Percentiles rank a stretch among this genome's conserved stretches.
These are phyloP conservation scores for Alosa alosa DNA, from an alignment of 2,113 vertebrate genomes.

Conservation along the genomic window DNA sequence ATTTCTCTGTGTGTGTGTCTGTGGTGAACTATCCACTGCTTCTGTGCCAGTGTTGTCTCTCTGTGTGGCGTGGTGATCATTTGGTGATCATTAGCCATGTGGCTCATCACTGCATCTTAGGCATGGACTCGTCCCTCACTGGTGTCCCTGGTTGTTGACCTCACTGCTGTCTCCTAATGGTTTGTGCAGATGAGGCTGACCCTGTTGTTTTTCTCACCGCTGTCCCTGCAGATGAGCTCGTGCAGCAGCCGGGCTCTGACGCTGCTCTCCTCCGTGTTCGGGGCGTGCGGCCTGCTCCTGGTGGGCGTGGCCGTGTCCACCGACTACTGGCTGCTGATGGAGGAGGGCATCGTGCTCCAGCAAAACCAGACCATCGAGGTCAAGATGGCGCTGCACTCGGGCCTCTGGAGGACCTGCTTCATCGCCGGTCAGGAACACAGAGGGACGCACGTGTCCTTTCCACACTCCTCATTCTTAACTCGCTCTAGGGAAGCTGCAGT, in stretches of 20 bases:
- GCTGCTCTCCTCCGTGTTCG: constrained; percentile 90
- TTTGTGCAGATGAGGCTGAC: neutral
- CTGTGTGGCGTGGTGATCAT: neutral
- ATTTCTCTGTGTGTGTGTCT: neutral
- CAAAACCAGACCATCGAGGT: constrained; percentile 91
- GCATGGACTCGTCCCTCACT: neutral
- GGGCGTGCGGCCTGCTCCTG: constrained; percentile 85
- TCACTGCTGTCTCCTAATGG: neutral
- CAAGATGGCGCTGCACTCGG: constrained; percentile 90
- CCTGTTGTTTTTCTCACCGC: neutral
- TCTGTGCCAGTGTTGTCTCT: neutral
- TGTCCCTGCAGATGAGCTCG: constrained; percentile 78
- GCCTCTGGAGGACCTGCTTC: constrained; percentile 92
- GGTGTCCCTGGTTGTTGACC: neutral
- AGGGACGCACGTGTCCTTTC: neutral
- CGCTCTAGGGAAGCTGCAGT: no score
- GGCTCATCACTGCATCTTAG: neutral
- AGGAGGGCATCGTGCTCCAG: constrained; percentile 86
- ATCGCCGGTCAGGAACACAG: constrained; percentile 76
- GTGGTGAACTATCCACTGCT: neutral
- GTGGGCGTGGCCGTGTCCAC: constrained; percentile 92
- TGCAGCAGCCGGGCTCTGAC: constrained; percentile 90
- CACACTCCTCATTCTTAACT: no score
- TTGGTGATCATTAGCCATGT: neutral
- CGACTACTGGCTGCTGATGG: constrained; percentile 93